phyloP scores from a whole-genome alignment of 2,113 vertebrate genomes.

The Bubo scandiacus region DNA sequence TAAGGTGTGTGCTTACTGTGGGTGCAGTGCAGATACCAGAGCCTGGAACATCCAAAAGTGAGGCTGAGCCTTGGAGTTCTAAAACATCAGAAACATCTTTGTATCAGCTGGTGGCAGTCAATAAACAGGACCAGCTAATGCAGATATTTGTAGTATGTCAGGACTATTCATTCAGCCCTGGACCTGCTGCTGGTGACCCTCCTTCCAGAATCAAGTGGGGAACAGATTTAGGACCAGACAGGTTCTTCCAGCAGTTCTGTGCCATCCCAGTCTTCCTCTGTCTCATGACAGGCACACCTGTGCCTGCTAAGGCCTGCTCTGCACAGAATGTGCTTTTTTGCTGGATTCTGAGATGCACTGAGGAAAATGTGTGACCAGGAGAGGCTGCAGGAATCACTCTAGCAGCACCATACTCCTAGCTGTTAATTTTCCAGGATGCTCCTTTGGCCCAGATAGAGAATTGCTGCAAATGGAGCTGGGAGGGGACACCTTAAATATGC shows the following conservation, averaged over 20 bases:
- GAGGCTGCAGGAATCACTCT: not conserved
- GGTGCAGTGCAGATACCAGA: not conserved
- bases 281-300: rapidly evolving
- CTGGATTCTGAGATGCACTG: not conserved
- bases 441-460: not conserved
- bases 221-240: not conserved
- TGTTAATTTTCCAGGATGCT: not conserved
- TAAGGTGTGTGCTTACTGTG: not conserved
- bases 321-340: not conserved
- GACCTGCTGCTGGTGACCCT: not conserved
- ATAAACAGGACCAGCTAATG: not conserved
- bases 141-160: not conserved
- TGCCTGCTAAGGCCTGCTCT: not conserved
- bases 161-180: not conserved
- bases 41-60: not conserved
- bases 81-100: not conserved
- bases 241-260: too few species aligned
- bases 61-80: not conserved
- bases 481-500: not conserved
- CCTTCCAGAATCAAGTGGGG: not conserved
- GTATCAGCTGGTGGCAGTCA: not conserved
- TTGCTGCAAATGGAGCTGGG: not conserved
- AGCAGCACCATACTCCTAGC: not conserved
- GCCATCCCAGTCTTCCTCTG: not conserved
- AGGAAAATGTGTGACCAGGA: not conserved